Conservation (phyloP, 2,888 invertebrate species). For the Plemyria rubiginata region DNA sequence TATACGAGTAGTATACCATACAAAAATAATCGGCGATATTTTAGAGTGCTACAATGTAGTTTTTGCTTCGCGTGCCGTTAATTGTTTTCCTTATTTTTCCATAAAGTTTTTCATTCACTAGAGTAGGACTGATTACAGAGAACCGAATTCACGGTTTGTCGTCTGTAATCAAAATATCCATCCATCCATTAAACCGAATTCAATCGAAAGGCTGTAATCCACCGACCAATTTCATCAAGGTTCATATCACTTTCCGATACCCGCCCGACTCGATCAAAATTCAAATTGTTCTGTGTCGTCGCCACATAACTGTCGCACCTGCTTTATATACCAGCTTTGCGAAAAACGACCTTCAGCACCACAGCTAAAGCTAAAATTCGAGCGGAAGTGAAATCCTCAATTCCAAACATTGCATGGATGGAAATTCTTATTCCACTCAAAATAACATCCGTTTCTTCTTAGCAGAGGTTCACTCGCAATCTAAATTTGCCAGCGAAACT, state of each 20-base stretch:
- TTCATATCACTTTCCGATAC: slow-evolving; percentile 74
- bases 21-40: too few relatives aligned
- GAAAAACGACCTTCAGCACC: slow-evolving; percentile 43
- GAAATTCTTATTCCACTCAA: slow-evolving; percentile 81
- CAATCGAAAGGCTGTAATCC: slow-evolving; percentile 44
- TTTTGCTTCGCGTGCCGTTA: too few relatives aligned
- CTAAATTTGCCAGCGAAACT: slow-evolving; percentile 27
- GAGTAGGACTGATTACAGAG: background rate
- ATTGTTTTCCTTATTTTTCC: too few relatives aligned
- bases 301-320: slow-evolving; percentile 64
- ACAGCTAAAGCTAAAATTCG: slow-evolving; percentile 42
- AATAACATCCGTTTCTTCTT: slow-evolving; percentile 80
- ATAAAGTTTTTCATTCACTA: background rate
- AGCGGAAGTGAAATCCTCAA: slow-evolving; percentile 46
- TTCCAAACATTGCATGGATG: slow-evolving; percentile 70
- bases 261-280: slow-evolving; percentile 75
- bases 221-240: slow-evolving; percentile 66
- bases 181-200: slow-evolving; percentile 37
- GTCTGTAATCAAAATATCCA: slow-evolving; percentile 13
- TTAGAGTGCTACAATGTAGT: too few relatives aligned
- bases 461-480: slow-evolving; percentile 70
- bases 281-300: slow-evolving; percentile 80
- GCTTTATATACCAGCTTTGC: slow-evolving; percentile 49
- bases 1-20: too few relatives aligned
- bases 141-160: background rate